Percentiles rank a stretch among this genome's conserved stretches.
Conservation (phyloP, 2,113 vertebrate genomes). For the Pycnonotus jocosus region DNA sequence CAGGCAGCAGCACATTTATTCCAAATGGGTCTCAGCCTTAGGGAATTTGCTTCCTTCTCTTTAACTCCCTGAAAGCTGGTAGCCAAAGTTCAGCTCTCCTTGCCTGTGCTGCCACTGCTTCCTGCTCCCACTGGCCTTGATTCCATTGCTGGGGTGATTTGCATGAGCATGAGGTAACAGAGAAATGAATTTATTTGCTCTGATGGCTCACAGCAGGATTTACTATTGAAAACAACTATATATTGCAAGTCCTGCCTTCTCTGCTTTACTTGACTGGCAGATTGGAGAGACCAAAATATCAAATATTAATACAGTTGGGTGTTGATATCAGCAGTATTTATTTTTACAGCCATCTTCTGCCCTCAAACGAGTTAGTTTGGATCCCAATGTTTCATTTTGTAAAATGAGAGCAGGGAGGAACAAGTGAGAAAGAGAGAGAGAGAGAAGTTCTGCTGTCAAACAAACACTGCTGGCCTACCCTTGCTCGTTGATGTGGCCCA, state of each 20-base stretch:
- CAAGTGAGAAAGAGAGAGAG: neutral
- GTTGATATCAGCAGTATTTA: neutral
- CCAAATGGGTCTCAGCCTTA: conserved; percentile 2
- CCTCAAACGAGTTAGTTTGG: neutral
- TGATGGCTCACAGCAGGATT: neutral
- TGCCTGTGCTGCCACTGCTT: neutral
- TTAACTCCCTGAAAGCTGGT: neutral
- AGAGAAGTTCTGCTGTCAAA: neutral
- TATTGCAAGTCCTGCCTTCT: neutral
- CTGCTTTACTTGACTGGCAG: neutral
- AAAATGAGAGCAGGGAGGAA: neutral
- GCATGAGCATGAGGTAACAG: neutral
- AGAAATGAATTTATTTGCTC: neutral
- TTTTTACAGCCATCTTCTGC: neutral
- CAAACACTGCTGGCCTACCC: neutral
- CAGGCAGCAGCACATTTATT: conserved; percentile 39
- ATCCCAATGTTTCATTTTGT: neutral
- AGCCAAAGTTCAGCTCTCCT: neutral
- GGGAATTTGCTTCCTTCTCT: neutral
- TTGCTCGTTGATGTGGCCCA: neutral
- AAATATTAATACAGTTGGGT: neutral
- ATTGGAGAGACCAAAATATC: neutral
- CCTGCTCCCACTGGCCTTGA: neutral
- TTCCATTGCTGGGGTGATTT: neutral
- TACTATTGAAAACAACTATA: neutral